Evolutionary conservation across 2,113 vertebrate genomes (phyloP).

Genomic region (Bufo bufo): DNA sequence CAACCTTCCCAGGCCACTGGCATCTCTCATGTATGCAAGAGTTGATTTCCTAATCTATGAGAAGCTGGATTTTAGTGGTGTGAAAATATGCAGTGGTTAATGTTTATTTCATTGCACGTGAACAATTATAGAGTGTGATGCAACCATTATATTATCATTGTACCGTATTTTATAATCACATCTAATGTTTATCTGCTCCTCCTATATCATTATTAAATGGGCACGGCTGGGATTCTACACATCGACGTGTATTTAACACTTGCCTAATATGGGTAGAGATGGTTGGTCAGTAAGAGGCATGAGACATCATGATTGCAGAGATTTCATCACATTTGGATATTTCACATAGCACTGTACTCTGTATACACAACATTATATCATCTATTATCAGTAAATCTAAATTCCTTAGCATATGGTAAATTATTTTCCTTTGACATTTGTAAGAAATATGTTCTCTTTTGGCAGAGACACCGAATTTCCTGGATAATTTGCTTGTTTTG

Average conservation of each 20-base stretch:
- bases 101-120: slow-evolving; percentile 28
- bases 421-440: too few relatives aligned
- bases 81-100: not conserved
- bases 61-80: not conserved
- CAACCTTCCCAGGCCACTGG: not conserved
- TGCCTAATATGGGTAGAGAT: not conserved
- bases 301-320: too few relatives aligned
- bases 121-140: slow-evolving; percentile 5
- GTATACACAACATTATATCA: too few relatives aligned
- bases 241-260: not conserved
- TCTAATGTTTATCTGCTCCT: not conserved
- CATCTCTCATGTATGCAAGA: not conserved
- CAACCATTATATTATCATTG: slow-evolving; percentile 4
- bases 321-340: too few relatives aligned
- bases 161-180: slow-evolving; percentile 1
- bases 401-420: too few relatives aligned
- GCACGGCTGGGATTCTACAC: not conserved
- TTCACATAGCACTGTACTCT: too few relatives aligned
- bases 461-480: not conserved
- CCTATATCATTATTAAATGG: slow-evolving; percentile 9
- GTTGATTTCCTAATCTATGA: not conserved
- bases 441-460: too few relatives aligned
- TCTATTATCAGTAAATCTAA: too few relatives aligned
- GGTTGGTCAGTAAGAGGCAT: too few relatives aligned
- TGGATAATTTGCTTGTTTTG: not conserved